Evolutionary conservation across 2,797 vertebrate genomes (phyloP).

Genomic region (Clarias fuscus): DNA sequence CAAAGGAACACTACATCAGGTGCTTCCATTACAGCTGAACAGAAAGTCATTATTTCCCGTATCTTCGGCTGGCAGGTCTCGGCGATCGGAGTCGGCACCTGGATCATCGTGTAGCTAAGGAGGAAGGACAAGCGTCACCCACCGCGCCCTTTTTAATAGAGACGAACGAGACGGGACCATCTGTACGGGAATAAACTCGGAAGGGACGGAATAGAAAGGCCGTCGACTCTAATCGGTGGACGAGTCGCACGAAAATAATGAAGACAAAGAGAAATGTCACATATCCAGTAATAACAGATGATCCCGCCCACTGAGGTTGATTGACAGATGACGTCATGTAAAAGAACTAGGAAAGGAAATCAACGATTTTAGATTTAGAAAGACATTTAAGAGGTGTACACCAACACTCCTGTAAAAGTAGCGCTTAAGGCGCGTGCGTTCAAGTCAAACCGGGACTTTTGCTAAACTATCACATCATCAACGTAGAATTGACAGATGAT

Average conservation of each 20-base stretch:
- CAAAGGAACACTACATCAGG: conserved; percentile 16
- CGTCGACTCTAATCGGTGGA: not conserved
- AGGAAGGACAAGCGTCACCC: not conserved
- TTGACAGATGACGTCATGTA: not conserved
- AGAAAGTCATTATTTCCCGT: conserved; percentile 20
- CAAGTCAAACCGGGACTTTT: no score
- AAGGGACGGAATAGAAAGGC: conserved; percentile 18
- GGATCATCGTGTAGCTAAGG: conserved; percentile 8
- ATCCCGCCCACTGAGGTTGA: not conserved
- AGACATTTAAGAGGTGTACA: not conserved
- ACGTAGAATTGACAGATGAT: no score
- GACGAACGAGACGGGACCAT: not conserved
- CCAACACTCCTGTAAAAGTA: no score
- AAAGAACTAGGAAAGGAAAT: not conserved
- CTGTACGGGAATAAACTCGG: conserved; percentile 12
- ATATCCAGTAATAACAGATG: not conserved
- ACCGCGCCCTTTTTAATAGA: conserved; percentile 7
- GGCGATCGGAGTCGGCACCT: conserved; percentile 22
- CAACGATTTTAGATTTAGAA: not conserved
- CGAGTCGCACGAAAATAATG: no score
- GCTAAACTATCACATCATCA: no score
- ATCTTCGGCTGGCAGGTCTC: conserved; percentile 12
- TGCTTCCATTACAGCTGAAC: conserved; percentile 29
- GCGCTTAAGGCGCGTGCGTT: no score
- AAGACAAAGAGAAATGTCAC: not conserved